Evolutionary conservation across 2,797 vertebrate species (phyloP).

Genomic region (Novumbra hubbsi): DNA sequence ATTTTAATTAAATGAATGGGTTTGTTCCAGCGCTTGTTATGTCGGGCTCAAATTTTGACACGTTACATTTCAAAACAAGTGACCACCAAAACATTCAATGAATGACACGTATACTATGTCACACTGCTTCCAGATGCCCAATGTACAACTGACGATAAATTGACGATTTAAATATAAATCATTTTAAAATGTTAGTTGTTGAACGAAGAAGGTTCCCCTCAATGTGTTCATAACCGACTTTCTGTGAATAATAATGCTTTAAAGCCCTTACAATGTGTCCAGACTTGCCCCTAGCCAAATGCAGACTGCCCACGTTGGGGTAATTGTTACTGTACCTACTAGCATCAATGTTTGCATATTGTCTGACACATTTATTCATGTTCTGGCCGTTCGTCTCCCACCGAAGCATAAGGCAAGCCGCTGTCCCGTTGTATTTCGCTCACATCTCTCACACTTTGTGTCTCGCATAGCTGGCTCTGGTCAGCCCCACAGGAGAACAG

Average conservation of each 20-base stretch:
- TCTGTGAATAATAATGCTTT: background rate
- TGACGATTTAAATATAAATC: background rate
- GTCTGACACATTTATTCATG: background rate
- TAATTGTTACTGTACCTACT: background rate
- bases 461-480: slow-evolving; percentile 77
- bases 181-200: too few species aligned
- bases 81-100: slow-evolving; percentile 24
- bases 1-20: too few species aligned
- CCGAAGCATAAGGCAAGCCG: too few species aligned
- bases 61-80: slow-evolving; percentile 11
- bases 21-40: too few species aligned
- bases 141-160: background rate
- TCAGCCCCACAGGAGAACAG: slow-evolving; percentile 91
- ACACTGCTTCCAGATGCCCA: slow-evolving; percentile 43
- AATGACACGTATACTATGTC: slow-evolving; percentile 65
- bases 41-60: background rate
- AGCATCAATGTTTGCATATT: background rate
- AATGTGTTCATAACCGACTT: background rate
- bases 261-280: background rate
- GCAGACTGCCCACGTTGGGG: background rate
- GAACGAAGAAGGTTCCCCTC: background rate
- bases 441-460: background rate
- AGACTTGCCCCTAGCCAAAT: background rate
- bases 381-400: too few species aligned
- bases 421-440: slow-evolving; percentile 11